Base-by-base conservation (phyloP, 2,888 invertebrate species). In the Microctonus aethiopoides region DNA sequence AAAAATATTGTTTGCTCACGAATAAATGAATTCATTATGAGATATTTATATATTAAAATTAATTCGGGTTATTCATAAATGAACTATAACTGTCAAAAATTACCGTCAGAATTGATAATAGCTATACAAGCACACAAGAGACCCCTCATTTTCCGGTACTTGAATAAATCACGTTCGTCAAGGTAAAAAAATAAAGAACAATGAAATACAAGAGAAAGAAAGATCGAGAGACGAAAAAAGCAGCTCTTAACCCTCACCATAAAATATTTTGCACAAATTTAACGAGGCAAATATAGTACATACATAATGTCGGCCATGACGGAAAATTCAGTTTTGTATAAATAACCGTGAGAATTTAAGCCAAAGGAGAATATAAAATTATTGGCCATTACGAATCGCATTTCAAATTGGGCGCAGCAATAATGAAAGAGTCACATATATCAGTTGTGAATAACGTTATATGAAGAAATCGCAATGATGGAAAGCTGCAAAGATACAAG, bases 81-180 rank as follows among this genome's bases (percentile, higher is more conserved):
- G 32, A 57, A 57, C 57, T 57, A 16, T 57, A 20, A 46, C 16
- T 46, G 46, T 46, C 46, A 16, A 26, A n/a, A n/a, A 22, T 24
- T 11, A 54, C 54, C 24, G 22, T 54, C 13, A 13, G 54, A 54
- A 54, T 54, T 54, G 26, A 54, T 54, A 54, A 54, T 24, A 13
- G 24, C 54, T 16, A 26, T 26, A 24, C 24, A 24, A 26, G n/a
- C 5, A 54, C 54, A 24, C 54, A 54, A 2, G 54, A 54, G 54
- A 24, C 26, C 54, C 9, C 57, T 76, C 74, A 78, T 80, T 80
- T 80, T 79, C 76, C 75, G 76, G 78, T 78, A 73, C 76, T 80
- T 80, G 72, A 75, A 70, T 68, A 78, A 79, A 80, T 80, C 76
- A 76, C 74, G 78, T 80, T 80, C 78, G 74, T 75, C 68, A 65